A percentile compares a stretch with the other conserved stretches of the same genome.
phyloP scores from a whole-genome alignment of 2,797 vertebrate genomes.

The Pipistrellus kuhlii region DNA sequence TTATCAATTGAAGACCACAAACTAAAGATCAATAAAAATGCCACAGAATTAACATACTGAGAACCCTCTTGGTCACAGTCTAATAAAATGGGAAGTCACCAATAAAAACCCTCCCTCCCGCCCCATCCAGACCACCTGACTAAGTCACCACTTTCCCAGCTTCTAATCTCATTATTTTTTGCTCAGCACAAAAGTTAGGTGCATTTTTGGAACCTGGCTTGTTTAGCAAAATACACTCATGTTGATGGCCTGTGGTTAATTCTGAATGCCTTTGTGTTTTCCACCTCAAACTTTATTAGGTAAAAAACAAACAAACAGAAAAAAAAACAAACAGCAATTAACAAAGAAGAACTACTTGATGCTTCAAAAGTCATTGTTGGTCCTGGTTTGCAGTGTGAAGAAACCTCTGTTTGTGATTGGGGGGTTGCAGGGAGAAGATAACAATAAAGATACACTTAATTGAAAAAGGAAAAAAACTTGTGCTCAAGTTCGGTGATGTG shows the following conservation, averaged over 20 bases:
- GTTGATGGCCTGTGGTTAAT: not conserved
- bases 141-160: not conserved
- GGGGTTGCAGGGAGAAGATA: too few relatives aligned
- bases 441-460: too few relatives aligned
- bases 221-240: rapidly evolving
- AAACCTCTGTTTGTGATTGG: too few relatives aligned
- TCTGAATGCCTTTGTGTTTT: not conserved
- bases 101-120: rapidly evolving
- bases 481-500: rapidly evolving
- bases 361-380: too few relatives aligned
- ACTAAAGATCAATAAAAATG: not conserved
- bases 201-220: not conserved
- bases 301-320: not conserved
- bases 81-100: not conserved
- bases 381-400: not conserved
- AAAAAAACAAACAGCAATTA: not conserved
- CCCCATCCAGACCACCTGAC: not conserved
- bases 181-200: not conserved
- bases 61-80: not conserved
- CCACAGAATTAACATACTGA: not conserved
- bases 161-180: not conserved
- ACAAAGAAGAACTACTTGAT: not conserved
- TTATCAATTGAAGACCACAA: not conserved
- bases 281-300: not conserved
- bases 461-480: too few relatives aligned